Evolutionary conservation across 2,888 invertebrate genomes (phyloP).

Genomic region (Pachymerium ferrugineum): DNA sequence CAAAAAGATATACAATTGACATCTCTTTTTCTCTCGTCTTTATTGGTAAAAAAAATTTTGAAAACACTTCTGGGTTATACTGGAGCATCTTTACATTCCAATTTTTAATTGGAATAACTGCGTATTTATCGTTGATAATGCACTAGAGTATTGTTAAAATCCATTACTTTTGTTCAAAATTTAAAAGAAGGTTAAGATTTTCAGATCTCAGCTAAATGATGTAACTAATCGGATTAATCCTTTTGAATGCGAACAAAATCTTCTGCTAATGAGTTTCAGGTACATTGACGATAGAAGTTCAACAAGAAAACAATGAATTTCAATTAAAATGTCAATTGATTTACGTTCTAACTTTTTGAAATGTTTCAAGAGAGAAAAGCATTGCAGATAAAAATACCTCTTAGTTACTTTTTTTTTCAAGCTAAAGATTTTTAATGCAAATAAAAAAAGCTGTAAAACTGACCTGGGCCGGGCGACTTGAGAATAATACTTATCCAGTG

Average conservation of each 20-base stretch:
- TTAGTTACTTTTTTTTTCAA: background rate
- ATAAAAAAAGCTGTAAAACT: constrained; percentile 36
- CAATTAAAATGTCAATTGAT: too few relatives aligned
- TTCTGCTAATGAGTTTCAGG: background rate
- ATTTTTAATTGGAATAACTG: background rate
- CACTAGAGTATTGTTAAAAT: background rate
- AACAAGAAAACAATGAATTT: too few relatives aligned
- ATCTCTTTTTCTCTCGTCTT: background rate
- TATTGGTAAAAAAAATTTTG: too few relatives aligned
- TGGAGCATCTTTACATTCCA: background rate
- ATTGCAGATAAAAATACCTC: background rate
- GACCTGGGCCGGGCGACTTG: constrained; percentile 64
- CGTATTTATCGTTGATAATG: background rate
- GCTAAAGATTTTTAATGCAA: background rate
- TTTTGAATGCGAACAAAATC: background rate
- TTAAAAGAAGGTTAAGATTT: too few relatives aligned
- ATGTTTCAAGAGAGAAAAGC: background rate
- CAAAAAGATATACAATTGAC: background rate
- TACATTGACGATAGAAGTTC: too few relatives aligned
- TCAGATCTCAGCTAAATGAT: too few relatives aligned
- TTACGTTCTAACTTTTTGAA: background rate
- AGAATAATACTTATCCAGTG: constrained; percentile 61
- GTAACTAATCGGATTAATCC: background rate
- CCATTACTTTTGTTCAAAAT: background rate
- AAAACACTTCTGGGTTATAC: background rate